phyloP scores from a whole-genome alignment of 2,888 invertebrate species.

The Agrochola lychnidis region DNA sequence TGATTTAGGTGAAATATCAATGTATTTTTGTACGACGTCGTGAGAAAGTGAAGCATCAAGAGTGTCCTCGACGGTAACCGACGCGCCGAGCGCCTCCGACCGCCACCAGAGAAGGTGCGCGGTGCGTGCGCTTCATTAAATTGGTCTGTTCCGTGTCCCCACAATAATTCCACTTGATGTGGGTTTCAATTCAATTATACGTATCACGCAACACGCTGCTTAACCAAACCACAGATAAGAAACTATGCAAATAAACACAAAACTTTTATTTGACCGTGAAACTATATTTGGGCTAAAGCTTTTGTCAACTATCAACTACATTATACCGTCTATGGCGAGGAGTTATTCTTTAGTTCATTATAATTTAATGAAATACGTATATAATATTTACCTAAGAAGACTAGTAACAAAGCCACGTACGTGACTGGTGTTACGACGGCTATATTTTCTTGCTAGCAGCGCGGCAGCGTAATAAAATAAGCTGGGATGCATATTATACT shows the following conservation, averaged over 20 bases:
- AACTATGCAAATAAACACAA: constrained; percentile 54
- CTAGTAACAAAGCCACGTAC: constrained; percentile 47
- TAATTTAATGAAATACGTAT: constrained; percentile 29
- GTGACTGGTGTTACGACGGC: constrained; percentile 44
- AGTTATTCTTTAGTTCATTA: constrained; percentile 27
- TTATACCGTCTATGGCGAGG: neutral
- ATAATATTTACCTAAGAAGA: constrained; percentile 31
- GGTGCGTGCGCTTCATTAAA: constrained; percentile 71
- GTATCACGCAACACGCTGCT: constrained; percentile 77
- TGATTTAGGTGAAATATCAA: constrained; percentile 21
- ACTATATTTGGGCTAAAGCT: constrained; percentile 25
- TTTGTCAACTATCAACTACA: constrained; percentile 18
- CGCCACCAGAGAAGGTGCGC: constrained; percentile 22
- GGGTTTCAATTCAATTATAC: constrained; percentile 82
- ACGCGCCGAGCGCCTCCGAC: neutral
- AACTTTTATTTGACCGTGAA: constrained; percentile 46
- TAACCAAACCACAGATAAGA: constrained; percentile 57
- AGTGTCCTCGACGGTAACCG: constrained; percentile 21
- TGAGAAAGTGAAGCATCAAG: constrained; percentile 36
- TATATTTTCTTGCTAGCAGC: constrained; percentile 39
- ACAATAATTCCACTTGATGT: constrained; percentile 80
- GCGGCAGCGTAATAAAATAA: constrained; percentile 25
- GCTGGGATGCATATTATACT: constrained; percentile 23
- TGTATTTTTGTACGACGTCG: constrained; percentile 20
- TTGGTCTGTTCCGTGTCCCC: constrained; percentile 79